These are phyloP conservation scores for Trissonchulus latispiculum DNA, from an alignment of 2,888 invertebrate species.

Conservation along the genomic window DNA sequence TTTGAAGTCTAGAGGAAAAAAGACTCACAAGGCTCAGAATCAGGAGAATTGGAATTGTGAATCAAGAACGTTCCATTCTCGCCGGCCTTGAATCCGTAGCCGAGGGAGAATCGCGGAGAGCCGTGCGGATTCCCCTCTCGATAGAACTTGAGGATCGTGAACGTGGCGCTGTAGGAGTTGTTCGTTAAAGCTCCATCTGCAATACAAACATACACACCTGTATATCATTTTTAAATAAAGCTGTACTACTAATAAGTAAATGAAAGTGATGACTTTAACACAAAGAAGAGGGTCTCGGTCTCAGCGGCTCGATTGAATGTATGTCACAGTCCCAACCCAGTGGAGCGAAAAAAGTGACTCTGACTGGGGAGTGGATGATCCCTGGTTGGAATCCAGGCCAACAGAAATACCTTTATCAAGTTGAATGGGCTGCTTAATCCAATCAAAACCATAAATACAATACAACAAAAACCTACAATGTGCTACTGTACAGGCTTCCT, in stretches of 20 bases:
- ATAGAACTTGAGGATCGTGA: slow-evolving; percentile 44
- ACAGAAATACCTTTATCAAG: too few relatives aligned
- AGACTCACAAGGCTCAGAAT: slow-evolving; percentile 42
- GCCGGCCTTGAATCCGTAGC: slow-evolving; percentile 44
- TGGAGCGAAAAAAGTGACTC: too few relatives aligned
- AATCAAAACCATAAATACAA: slow-evolving; percentile 43
- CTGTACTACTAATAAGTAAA: not conserved
- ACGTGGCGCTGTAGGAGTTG: slow-evolving; percentile 43
- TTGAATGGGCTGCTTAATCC: too few relatives aligned
- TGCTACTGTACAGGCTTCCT: slow-evolving; percentile 44
- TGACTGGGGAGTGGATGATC: too few relatives aligned
- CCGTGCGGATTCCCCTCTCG: slow-evolving; percentile 44
- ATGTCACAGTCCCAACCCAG: too few relatives aligned
- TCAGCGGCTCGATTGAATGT: too few relatives aligned
- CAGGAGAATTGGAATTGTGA: slow-evolving; percentile 42
- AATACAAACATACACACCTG: slow-evolving; percentile 25
- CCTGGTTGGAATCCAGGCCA: too few relatives aligned
- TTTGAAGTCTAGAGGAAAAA: too few relatives aligned
- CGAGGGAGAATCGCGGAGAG: slow-evolving; percentile 42
- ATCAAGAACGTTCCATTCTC: slow-evolving; percentile 44
- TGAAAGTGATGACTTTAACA: not conserved
- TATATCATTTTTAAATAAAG: not conserved
- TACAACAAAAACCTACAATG: slow-evolving; percentile 35
- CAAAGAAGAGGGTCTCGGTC: too few relatives aligned
- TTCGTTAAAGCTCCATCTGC: slow-evolving; percentile 44